Conservation (phyloP, 2,888 invertebrate genomes). For the Cyaniris semiargus region DNA sequence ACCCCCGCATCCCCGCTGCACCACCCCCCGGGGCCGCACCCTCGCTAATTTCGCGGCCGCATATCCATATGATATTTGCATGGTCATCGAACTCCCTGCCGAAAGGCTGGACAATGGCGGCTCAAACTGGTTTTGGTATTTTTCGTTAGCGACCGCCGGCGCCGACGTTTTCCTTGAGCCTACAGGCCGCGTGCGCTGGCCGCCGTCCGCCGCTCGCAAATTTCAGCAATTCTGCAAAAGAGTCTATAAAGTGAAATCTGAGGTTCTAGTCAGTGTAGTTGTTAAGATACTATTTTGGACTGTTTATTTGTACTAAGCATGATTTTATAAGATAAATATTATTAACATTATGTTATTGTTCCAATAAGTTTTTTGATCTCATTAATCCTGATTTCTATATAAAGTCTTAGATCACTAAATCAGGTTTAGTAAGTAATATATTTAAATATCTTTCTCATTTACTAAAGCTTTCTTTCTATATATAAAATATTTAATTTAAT, state of each 20-base stretch:
- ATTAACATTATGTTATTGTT: background rate
- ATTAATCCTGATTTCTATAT: background rate
- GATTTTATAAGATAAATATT: too few relatives aligned
- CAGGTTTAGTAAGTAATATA: background rate
- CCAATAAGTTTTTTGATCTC: background rate
- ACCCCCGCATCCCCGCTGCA: constrained; percentile 65
- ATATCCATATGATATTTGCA: constrained; percentile 58
- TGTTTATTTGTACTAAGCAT: constrained; percentile 10
- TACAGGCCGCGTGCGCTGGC: constrained; percentile 43
- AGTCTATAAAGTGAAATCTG: constrained; percentile 42
- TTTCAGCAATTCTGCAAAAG: constrained; percentile 41
- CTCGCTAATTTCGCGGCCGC: constrained; percentile 65
- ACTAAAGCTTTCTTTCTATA: background rate
- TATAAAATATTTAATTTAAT: background rate
- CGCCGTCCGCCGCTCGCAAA: constrained; percentile 36
- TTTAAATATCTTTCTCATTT: background rate
- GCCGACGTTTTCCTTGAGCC: constrained; percentile 60
- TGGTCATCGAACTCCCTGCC: constrained; percentile 75
- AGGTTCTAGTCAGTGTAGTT: constrained; percentile 36
- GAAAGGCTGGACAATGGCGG: constrained; percentile 71
- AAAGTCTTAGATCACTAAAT: background rate
- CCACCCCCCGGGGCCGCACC: constrained; percentile 60
- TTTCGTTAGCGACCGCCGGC: constrained; percentile 61
- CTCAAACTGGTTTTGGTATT: constrained; percentile 74
- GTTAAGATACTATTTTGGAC: background rate